Evolutionary conservation across 2,888 invertebrate genomes (phyloP).

Genomic region (Sphaeridia pumilis): DNA sequence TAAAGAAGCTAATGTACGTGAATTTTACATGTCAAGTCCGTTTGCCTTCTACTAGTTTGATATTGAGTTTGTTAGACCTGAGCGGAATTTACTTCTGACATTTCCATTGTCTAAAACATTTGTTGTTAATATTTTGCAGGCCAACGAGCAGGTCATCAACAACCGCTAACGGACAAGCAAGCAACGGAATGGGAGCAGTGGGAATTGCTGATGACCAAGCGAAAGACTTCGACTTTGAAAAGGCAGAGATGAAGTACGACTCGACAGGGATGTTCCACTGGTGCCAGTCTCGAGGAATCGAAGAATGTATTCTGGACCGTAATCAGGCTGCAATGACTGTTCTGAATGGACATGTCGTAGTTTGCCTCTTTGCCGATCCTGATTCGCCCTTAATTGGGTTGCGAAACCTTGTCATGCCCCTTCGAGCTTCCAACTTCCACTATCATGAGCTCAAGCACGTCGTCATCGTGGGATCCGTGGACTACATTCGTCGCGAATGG

Average conservation of each 20-base stretch:
- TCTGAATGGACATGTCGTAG: conserved; percentile 95
- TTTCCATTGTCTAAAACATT: too few relatives aligned
- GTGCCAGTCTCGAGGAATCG: conserved; percentile 93
- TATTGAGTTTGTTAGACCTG: too few relatives aligned
- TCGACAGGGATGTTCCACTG: conserved; percentile 98
- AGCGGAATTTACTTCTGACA: too few relatives aligned
- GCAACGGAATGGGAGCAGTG: conserved; percentile 70
- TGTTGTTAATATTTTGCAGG: conserved; percentile 47
- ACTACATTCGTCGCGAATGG: conserved; percentile 98
- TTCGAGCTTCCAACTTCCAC: conserved; percentile 98
- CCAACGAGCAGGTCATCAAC: conserved; percentile 61
- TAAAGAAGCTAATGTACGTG: conserved; percentile 98
- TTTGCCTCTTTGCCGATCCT: conserved; percentile 95
- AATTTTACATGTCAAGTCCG: too few relatives aligned
- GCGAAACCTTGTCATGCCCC: conserved; percentile 97
- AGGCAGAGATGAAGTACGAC: conserved; percentile 98
- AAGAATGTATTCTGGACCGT: conserved; percentile 96
- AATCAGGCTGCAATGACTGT: conserved; percentile 99
- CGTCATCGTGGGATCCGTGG: conserved; percentile 97
- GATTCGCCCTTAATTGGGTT: conserved; percentile 97
- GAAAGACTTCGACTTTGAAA: conserved; percentile 94
- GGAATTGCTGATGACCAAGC: conserved; percentile 91
- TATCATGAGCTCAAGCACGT: conserved; percentile 99
- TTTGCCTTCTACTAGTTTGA: too few relatives aligned
- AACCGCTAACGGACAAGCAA: conserved; percentile 62